Evolutionary conservation across 2,888 invertebrate genomes (phyloP), one percentile per base, ranked within the genome.

Genomic region (Euzophera pinguis): DNA sequence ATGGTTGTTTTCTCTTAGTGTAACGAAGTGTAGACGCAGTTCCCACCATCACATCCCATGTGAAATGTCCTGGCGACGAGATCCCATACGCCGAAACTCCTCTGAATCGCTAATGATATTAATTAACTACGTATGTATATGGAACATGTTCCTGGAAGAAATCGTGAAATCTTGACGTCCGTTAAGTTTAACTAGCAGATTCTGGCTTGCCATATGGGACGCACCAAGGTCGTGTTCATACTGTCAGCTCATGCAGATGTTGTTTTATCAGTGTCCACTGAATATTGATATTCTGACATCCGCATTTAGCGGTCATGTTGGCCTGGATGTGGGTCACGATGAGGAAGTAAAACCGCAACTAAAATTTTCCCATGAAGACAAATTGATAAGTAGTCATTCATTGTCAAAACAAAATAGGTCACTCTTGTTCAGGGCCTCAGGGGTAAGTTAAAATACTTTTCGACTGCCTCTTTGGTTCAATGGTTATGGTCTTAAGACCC

Each of bases 311-410:
- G 73, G 75, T 73, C 69, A 67, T 53, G 61, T 61, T 63, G 14
- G 14, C 13, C 9, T 38, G 14, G 62, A 77, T 78, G 70, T 77
- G 63, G 81, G 84, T 81, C 85, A 79, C 63, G 72, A 67, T 76
- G 81, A 81, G 87, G 87, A 88, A 85, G 74, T 76, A 69, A 75
- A 85, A 83, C 87, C 88, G 78, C 87, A 84, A 82, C 74, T 59
- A 60, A 63, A 58, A 64, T 73, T 78, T 77, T 74, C 69, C 70
- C 69, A 75, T 69, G 22, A 22, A 22, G 22, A 22, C 22, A 22
- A 22, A 22, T 22, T 22, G 5, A 22, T 22, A 22, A 22, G 5
- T 22, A 22, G 5, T n/a, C n/a, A n/a, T n/a, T n/a, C n/a, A 22
- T 22, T 22, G 22, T 22, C 22, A 22, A 22, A 22, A 22, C 5